phyloP scores from a whole-genome alignment of 2,888 invertebrate species.

The Chaitophorus viminalis region DNA sequence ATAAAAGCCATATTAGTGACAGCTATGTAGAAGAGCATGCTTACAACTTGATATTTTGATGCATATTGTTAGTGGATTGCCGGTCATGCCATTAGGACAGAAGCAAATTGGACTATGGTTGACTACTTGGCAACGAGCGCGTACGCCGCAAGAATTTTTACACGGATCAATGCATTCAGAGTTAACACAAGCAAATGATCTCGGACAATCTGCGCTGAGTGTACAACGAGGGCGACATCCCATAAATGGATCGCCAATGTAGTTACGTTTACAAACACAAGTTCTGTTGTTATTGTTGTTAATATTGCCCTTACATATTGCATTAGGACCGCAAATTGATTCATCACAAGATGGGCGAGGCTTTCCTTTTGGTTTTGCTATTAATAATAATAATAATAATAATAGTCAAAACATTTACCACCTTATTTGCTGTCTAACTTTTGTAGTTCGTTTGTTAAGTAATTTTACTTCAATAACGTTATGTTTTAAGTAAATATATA shows the following conservation, averaged over 20 bases:
- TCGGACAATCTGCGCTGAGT: constrained; percentile 81
- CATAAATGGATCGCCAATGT: constrained; percentile 71
- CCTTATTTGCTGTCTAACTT: constrained; percentile 11
- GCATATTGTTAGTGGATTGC: constrained; percentile 86
- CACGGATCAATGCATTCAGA: constrained; percentile 81
- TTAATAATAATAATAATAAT: constrained; percentile 60
- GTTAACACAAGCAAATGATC: constrained; percentile 76
- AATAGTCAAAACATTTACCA: constrained; percentile 26
- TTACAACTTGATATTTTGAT: constrained; percentile 66
- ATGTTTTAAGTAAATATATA: not conserved
- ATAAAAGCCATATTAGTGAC: constrained; percentile 2
- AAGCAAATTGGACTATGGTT: constrained; percentile 82
- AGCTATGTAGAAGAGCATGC: constrained; percentile 34
- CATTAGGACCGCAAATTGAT: constrained; percentile 74
- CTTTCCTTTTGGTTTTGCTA: constrained; percentile 66
- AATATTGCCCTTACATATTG: constrained; percentile 71
- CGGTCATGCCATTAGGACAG: constrained; percentile 79
- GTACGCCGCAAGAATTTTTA: constrained; percentile 72
- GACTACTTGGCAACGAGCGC: constrained; percentile 61
- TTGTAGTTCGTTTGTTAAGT: constrained; percentile 46
- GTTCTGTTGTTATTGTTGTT: constrained; percentile 70
- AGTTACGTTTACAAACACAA: constrained; percentile 72
- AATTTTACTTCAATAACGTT: not conserved
- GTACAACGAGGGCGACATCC: constrained; percentile 80
- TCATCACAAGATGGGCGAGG: constrained; percentile 77